Percentiles rank a stretch among this genome's conserved stretches.
Evolutionary conservation across 1,140 invertebrate genomes (phyloP).

Genomic region (Chironomus tepperi): DNA sequence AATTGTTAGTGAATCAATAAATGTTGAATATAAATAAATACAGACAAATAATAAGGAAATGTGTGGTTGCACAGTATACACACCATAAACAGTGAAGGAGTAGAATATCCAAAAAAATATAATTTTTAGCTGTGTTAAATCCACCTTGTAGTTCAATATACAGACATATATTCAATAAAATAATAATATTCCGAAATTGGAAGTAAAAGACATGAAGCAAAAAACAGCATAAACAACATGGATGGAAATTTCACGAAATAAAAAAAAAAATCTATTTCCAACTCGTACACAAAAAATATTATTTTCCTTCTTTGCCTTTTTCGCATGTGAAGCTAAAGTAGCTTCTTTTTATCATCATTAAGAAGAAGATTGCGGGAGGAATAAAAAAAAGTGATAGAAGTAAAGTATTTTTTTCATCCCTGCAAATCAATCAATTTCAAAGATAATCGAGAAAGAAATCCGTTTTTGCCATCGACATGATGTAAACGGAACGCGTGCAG

Average conservation of each 20-base stretch:
- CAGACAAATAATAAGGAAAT: no score
- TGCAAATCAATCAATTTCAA: background rate
- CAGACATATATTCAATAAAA: background rate
- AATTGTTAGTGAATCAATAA: constrained; percentile 14
- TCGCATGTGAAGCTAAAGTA: background rate
- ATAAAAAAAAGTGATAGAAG: background rate
- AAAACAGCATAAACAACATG: no score
- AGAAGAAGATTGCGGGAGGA: background rate
- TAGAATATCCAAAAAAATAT: background rate
- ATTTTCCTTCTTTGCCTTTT: background rate
- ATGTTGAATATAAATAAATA: background rate
- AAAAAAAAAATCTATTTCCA: background rate
- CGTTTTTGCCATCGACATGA: background rate
- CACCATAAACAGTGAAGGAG: background rate
- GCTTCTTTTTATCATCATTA: no score
- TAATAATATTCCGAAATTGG: background rate
- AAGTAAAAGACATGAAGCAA: background rate
- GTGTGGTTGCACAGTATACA: no score
- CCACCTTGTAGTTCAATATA: background rate
- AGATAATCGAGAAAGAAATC: background rate
- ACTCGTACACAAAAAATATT: background rate
- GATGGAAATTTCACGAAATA: background rate
- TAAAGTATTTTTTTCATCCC: background rate
- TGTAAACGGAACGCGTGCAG: background rate
- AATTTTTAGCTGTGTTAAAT: background rate